These are phyloP conservation scores for Hyles euphorbiae DNA, from an alignment of 1,140 invertebrate genomes.

Conservation along the genomic window DNA sequence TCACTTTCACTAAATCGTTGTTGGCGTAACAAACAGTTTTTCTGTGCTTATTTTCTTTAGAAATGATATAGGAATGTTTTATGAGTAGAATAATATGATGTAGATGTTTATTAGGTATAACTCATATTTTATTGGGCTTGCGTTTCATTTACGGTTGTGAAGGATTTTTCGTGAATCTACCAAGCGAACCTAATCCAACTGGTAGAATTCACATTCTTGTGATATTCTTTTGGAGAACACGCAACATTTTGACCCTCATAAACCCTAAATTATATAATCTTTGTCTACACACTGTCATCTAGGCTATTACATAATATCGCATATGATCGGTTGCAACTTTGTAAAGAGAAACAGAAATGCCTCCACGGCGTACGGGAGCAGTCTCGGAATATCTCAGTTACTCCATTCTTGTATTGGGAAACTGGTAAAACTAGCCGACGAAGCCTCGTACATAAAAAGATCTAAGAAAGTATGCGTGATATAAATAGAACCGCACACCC, in stretches of 20 bases:
- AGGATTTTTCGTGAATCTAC: no score
- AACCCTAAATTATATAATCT: no score
- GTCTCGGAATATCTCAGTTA: conserved; percentile 21
- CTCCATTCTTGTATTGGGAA: conserved; percentile 25
- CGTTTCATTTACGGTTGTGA: no score
- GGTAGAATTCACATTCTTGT: no score
- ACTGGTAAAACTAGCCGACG: conserved; percentile 35
- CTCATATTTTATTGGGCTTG: no score
- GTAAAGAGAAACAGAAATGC: no score
- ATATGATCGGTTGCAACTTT: not conserved
- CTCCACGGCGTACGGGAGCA: not conserved
- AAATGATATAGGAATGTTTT: conserved; percentile 12
- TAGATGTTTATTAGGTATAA: no score
- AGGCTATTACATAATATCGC: not conserved
- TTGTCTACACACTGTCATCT: no score
- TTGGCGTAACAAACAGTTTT: conserved; percentile 42
- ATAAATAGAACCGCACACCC: conserved; percentile 25
- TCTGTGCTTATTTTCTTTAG: conserved; percentile 33
- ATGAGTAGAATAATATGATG: not conserved
- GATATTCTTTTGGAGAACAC: no score
- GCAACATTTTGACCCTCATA: no score
- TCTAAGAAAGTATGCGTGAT: conserved; percentile 40
- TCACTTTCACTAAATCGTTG: conserved; percentile 49
- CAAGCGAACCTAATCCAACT: no score
- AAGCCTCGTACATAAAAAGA: conserved; percentile 25